Evolutionary conservation across 2,113 vertebrate genomes (phyloP).

Genomic region (Morone saxatilis): DNA sequence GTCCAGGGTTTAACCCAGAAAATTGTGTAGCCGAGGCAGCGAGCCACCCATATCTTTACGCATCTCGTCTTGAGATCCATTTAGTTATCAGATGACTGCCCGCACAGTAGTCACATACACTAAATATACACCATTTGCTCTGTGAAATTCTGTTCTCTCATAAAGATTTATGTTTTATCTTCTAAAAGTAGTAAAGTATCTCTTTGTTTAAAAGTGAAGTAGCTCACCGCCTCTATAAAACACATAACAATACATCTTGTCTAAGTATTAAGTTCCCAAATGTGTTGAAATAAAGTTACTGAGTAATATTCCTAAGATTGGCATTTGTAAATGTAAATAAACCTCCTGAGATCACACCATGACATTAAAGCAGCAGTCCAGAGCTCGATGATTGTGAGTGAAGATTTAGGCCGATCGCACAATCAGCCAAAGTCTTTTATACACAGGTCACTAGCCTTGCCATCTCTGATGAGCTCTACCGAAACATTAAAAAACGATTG

Average conservation of each 20-base stretch:
- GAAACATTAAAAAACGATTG: conserved; percentile 46
- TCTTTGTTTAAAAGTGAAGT: not conserved
- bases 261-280: not conserved
- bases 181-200: no score
- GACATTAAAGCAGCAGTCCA: not conserved
- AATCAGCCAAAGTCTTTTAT: conserved; percentile 44
- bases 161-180: not conserved
- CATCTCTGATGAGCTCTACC: conserved; percentile 45
- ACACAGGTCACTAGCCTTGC: conserved; percentile 55
- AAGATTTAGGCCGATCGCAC: conserved; percentile 27
- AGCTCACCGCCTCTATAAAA: not conserved
- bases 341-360: not conserved
- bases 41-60: not conserved
- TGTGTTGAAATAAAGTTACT: not conserved
- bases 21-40: not conserved
- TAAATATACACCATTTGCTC: not conserved
- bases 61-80: not conserved
- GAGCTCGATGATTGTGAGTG: not conserved
- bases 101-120: not conserved
- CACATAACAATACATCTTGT: not conserved
- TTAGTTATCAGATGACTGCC: not conserved
- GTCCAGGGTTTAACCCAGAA: not conserved
- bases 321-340: not conserved
- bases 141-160: not conserved
- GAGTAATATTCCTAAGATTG: not conserved